Conservation (phyloP, 2,113 vertebrate species). For the Pseudopipra pipra region DNA sequence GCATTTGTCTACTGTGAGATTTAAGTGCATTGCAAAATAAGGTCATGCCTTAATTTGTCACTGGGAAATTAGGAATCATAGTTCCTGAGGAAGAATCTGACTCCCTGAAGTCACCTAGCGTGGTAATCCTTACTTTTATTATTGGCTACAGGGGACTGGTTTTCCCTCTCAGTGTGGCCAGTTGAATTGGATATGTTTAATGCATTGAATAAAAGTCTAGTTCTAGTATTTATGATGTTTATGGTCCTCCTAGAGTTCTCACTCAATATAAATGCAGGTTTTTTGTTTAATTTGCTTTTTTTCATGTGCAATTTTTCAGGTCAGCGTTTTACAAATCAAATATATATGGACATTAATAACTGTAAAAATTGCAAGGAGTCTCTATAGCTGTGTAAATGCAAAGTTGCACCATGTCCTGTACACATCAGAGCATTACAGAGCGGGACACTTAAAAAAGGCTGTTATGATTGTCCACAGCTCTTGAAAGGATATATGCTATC, state of each 20-base stretch:
- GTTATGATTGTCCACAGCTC: neutral
- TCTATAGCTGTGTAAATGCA: neutral
- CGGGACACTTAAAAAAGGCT: neutral
- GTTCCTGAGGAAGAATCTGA: neutral
- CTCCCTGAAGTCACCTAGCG: neutral
- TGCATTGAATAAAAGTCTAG: neutral
- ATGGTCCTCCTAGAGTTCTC: neutral
- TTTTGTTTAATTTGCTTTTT: neutral
- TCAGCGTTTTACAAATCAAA: neutral
- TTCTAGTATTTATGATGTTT: neutral
- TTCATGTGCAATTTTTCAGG: neutral
- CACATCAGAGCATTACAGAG: neutral
- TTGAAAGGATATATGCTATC: neutral
- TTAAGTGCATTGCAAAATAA: neutral
- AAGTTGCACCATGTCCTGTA: neutral
- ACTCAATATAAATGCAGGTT: neutral
- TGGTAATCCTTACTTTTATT: neutral
- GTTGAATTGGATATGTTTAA: neutral
- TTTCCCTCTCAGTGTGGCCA: neutral
- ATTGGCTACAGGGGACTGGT: neutral
- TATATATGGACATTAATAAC: neutral
- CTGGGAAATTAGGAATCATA: neutral
- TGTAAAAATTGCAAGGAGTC: neutral
- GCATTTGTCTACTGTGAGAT: neutral
- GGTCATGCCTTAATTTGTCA: rapidly evolving